Percentiles rank a stretch among this genome's conserved stretches.
Conservation (phyloP, 2,797 vertebrate genomes). For the Leptatherina wallacei region DNA sequence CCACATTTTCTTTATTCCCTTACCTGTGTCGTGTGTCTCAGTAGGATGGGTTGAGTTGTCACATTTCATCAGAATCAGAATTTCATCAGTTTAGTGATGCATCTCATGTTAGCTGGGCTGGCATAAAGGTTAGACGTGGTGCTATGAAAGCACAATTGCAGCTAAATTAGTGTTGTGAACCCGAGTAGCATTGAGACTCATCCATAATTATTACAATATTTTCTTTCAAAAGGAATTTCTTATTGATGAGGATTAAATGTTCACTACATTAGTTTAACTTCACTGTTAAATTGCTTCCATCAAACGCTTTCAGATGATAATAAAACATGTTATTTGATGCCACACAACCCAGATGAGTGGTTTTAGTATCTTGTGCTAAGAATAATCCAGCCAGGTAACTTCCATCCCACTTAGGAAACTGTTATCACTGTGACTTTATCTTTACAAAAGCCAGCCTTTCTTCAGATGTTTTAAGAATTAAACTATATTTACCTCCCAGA, state of each 20-base stretch:
- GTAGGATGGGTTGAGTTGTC: conserved; percentile 17
- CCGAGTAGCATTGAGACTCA: background rate
- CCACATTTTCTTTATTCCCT: background rate
- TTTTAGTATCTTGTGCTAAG: conserved; percentile 6
- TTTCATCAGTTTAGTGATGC: background rate
- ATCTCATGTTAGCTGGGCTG: background rate
- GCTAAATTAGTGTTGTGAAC: conserved; percentile 18
- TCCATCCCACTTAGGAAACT: background rate
- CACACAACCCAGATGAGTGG: conserved; percentile 19
- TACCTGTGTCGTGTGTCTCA: conserved; percentile 5
- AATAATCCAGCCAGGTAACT: conserved; percentile 14
- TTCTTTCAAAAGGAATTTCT: background rate
- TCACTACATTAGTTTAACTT: conserved; percentile 9
- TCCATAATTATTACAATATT: background rate
- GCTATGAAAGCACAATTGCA: background rate
- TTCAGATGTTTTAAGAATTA: background rate
- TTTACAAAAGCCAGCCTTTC: background rate
- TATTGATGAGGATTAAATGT: background rate
- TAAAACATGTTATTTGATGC: conserved; percentile 31
- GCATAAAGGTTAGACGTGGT: conserved; percentile 11
- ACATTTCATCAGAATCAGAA: conserved; percentile 33
- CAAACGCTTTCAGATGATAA: conserved; percentile 17
- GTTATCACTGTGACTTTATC: background rate
- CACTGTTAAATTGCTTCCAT: conserved; percentile 23
- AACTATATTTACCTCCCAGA: background rate